Evolutionary conservation across 2,888 invertebrate genomes (phyloP), one percentile per base, ranked within the genome.

Genomic region (Archips xylosteana): DNA sequence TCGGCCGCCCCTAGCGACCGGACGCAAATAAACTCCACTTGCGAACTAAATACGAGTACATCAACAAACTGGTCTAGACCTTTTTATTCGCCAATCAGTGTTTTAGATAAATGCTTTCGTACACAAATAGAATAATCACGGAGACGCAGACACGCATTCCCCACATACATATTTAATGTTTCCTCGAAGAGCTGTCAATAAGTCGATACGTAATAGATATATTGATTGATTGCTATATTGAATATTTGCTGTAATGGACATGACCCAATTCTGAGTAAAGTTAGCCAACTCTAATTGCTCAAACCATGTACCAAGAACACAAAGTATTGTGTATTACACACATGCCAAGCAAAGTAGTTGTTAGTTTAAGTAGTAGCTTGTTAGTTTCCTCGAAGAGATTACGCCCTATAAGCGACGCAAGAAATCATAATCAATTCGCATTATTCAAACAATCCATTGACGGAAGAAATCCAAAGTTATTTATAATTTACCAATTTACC

Each of bases 21-120:
- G 57, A 57, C 57, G 79, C 80, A 77, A 76, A 77, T 79, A 79
- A 81, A 79, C 82, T 80, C 77, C 78, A 80, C 79, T 79, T 36
- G 75, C 80, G 79, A 82, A 80, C 81, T 72, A 72, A 70, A 77
- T 80, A n/a, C n/a, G n/a, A n/a, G n/a, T n/a, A 85, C 86, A 86
- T 82, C 87, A 87, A 85, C 80, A 85, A 80, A 83, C 86, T 82
- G 82, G 88, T 89, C 89, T 89, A 89, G 86, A 88, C 88, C 88
- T 87, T 85, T 87, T 87, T 85, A 86, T 86, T 84, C 82, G 81
- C 79, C 36, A 36, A 36, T 60, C 60, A 36, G 5, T n/a, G 36
- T 10, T 36, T n/a, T 23, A 1, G 23, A 23, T 36, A n/a, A 34
- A 59, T 59, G 32, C 32, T 9, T 12, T 10, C 32, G 34, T 34